A percentile compares a stretch with the other conserved stretches of the same genome.
Conservation (phyloP, 2,797 vertebrate genomes). For the Coregonus suidteri region DNA sequence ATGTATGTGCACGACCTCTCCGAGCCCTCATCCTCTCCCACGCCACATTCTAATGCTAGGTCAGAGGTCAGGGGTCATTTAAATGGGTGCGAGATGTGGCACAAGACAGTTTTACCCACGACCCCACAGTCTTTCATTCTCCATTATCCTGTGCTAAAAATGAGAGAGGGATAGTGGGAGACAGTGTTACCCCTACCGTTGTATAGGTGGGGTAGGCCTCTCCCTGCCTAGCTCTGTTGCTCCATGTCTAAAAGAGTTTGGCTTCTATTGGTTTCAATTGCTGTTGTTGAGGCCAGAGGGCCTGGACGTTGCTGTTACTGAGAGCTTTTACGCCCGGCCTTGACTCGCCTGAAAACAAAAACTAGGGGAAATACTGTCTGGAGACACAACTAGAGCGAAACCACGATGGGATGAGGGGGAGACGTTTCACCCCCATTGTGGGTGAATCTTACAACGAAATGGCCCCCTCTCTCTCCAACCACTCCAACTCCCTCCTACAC, state of each 20-base stretch:
- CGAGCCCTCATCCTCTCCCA: not conserved
- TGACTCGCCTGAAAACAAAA: not conserved
- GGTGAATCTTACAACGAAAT: conserved; percentile 28
- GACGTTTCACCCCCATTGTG: not conserved
- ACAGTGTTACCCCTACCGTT: not conserved
- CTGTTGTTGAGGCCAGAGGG: not conserved
- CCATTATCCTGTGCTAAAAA: not conserved
- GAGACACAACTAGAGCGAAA: conserved; percentile 23
- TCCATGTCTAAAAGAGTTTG: no score
- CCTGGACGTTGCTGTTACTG: not conserved
- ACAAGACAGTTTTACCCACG: not conserved
- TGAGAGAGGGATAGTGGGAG: not conserved
- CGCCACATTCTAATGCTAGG: not conserved
- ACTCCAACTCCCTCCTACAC: conserved; percentile 32
- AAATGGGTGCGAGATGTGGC: not conserved
- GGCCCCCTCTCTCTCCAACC: conserved; percentile 29
- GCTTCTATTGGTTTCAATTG: not conserved
- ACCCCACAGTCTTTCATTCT: not conserved
- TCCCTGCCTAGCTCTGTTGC: no score
- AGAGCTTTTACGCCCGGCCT: not conserved
- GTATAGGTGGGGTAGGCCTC: no score
- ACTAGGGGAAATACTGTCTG: conserved; percentile 3
- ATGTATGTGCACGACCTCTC: not conserved
- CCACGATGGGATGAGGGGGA: not conserved
- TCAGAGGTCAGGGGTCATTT: not conserved